Evolutionary conservation across 2,113 vertebrate genomes (phyloP).

Genomic region (Bathybates hornii): DNA sequence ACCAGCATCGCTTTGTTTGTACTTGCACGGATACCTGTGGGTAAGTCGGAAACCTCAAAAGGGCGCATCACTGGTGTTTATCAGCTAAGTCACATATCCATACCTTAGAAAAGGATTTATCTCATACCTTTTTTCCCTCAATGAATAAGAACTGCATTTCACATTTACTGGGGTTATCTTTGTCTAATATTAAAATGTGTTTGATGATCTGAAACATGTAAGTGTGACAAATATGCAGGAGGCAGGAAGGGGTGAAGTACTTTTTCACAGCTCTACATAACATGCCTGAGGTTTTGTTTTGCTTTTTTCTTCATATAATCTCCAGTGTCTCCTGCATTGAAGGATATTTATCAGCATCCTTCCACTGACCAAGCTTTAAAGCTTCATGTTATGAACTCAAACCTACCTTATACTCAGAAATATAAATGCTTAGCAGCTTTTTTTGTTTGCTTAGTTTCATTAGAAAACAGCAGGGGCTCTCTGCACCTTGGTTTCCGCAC

Average conservation of each 20-base stretch:
- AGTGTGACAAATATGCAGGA: neutral
- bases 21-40: constrained; percentile 85
- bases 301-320: neutral
- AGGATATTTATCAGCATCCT: neutral
- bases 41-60: constrained; percentile 68
- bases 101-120: neutral
- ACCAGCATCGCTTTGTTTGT: constrained; percentile 81
- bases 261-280: neutral
- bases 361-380: neutral
- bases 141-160: neutral
- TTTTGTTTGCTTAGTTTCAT: neutral
- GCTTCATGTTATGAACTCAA: neutral
- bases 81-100: neutral
- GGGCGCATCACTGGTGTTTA: neutral
- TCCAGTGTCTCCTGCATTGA: neutral
- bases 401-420: neutral
- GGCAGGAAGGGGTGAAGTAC: neutral
- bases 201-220: neutral
- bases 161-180: neutral
- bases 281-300: neutral
- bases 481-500: neutral
- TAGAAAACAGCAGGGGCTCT: neutral
- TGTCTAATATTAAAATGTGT: neutral
- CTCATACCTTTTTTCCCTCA: neutral
- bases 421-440: neutral